Conservation (phyloP, 2,797 vertebrate genomes). For the Sylvia borin region DNA sequence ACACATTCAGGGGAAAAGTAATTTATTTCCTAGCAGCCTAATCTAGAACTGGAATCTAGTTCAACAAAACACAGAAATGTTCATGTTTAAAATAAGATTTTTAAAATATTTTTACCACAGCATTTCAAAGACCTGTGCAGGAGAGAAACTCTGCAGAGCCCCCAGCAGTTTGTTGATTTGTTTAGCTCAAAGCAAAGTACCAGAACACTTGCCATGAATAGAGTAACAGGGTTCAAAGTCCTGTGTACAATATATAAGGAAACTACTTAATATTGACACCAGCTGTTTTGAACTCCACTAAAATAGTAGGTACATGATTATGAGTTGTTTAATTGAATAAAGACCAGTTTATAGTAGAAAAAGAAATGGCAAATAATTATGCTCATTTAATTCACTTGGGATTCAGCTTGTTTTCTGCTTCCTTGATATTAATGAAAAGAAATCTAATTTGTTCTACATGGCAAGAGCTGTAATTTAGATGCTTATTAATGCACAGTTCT, state of each 20-base stretch:
- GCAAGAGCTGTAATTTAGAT: slow-evolving; percentile 75
- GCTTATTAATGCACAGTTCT: slow-evolving; percentile 71
- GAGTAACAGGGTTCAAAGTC: not conserved
- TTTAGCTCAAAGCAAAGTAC: not conserved
- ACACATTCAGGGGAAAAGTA: not conserved
- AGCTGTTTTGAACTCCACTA: slow-evolving; percentile 16
- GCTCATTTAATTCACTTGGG: slow-evolving; percentile 61
- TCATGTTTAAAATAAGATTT: not conserved
- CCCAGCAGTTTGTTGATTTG: not conserved
- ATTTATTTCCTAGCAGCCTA: not conserved
- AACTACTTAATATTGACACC: not conserved
- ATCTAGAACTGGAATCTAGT: not conserved
- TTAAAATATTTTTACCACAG: not conserved
- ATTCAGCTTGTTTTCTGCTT: slow-evolving; percentile 76
- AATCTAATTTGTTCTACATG: slow-evolving; percentile 79
- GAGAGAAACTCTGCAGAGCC: not conserved
- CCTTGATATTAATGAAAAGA: slow-evolving; percentile 77
- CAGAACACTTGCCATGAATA: not conserved
- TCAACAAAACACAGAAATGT: not conserved
- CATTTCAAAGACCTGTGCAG: not conserved
- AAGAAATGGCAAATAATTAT: slow-evolving; percentile 66
- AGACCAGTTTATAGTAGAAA: slow-evolving; percentile 52
- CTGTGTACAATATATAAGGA: not conserved
- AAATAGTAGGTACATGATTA: slow-evolving; percentile 3
- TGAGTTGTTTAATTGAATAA: slow-evolving; percentile 68